Percentiles rank a stretch among this genome's conserved stretches.
These are phyloP conservation scores for Lycaena phlaeas DNA, from an alignment of 2,888 invertebrate genomes.

Conservation along the genomic window DNA sequence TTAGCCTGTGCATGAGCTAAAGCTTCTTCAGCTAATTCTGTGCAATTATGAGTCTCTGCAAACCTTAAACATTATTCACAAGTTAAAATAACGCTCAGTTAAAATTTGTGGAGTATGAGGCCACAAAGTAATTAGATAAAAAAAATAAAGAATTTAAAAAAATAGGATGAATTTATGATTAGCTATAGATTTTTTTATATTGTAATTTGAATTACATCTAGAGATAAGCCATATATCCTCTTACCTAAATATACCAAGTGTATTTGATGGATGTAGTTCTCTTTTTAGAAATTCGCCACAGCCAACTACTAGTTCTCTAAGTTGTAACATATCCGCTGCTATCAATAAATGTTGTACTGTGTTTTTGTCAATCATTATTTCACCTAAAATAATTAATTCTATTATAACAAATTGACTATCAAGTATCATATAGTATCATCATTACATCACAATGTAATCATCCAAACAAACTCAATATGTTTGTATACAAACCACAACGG, in stretches of 20 bases:
- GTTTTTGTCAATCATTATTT: conserved; percentile 79
- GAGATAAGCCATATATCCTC: no score
- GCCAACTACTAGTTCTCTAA: conserved; percentile 83
- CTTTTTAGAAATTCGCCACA: conserved; percentile 89
- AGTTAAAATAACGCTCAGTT: not conserved
- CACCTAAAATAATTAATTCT: conserved; percentile 51
- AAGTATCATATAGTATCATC: no score
- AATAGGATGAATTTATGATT: no score
- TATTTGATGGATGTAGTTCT: conserved; percentile 90
- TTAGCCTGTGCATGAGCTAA: conserved; percentile 87
- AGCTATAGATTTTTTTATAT: no score
- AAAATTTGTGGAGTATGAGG: no score
- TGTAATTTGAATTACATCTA: no score
- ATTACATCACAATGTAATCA: no score
- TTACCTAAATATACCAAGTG: conserved; percentile 86
- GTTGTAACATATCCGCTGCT: conserved; percentile 92
- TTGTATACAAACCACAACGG: no score
- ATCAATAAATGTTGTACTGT: conserved; percentile 92
- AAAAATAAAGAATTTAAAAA: no score
- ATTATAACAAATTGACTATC: not conserved
- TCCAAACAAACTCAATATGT: no score
- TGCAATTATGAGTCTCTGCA: conserved; percentile 90
- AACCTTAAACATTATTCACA: conserved; percentile 70
- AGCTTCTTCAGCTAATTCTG: conserved; percentile 82
- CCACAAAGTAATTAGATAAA: not conserved